phyloP scores from a whole-genome alignment of 1,140 invertebrate genomes.

The Drosophila ananassae region DNA sequence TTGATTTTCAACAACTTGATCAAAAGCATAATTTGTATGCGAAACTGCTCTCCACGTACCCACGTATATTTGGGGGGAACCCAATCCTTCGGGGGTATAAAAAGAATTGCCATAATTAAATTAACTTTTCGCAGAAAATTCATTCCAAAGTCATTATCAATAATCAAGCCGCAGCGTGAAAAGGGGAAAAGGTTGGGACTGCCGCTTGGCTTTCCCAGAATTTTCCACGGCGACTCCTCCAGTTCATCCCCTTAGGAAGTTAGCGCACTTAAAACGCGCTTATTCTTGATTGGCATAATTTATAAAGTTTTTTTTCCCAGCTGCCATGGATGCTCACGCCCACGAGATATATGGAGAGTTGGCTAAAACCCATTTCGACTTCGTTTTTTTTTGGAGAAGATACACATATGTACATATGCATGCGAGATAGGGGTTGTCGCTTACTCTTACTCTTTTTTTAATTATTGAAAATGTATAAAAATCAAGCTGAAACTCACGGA shows the following conservation, averaged over 20 bases:
- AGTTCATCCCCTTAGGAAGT: constrained; percentile 54
- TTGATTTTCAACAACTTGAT: constrained; percentile 10
- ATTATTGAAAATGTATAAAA: constrained; percentile 75
- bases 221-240: constrained; percentile 20
- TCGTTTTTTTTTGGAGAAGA: constrained; percentile 16
- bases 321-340: constrained; percentile 27
- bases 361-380: constrained; percentile 25
- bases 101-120: constrained; percentile 77
- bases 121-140: constrained; percentile 75
- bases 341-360: constrained; percentile 29
- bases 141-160: constrained; percentile 80
- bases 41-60: constrained; percentile 2
- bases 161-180: constrained; percentile 56
- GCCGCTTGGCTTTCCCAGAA: constrained; percentile 8
- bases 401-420: not conserved
- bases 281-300: constrained; percentile 81
- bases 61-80: constrained; percentile 3
- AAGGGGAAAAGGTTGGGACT: not conserved
- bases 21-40: constrained; percentile 31
- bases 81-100: constrained; percentile 21
- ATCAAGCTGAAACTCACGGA: constrained; percentile 54
- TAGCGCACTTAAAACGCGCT: constrained; percentile 79
- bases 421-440: not conserved
- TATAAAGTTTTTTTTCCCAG: constrained; percentile 69
- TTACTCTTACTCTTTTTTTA: constrained; percentile 31